These are phyloP conservation scores for Uromys caudimaculatus DNA, from an alignment of 2,797 vertebrate genomes.

Conservation along the genomic window DNA sequence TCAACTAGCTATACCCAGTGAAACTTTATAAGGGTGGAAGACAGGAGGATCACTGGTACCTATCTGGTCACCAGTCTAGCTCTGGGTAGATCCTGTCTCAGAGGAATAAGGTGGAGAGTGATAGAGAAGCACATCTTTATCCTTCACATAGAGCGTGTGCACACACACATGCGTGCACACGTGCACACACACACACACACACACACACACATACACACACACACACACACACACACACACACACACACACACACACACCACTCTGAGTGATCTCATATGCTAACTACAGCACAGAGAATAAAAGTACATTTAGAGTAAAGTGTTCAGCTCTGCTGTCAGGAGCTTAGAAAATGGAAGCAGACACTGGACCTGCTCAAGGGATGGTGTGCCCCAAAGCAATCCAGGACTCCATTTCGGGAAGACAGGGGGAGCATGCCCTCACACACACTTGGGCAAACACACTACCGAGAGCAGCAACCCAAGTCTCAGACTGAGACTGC, in stretches of 20 bases:
- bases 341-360: not conserved
- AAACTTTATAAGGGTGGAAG: not conserved
- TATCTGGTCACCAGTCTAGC: not conserved
- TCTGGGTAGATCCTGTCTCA: not conserved
- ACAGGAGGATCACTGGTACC: not conserved
- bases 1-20: not conserved
- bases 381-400: not conserved
- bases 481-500: not conserved
- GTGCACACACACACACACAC: not conserved
- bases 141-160: not conserved
- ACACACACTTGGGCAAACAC: not conserved
- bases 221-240: not conserved
- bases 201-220: not conserved
- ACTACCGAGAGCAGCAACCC: not conserved
- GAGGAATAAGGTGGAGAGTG: not conserved
- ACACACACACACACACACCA: not conserved
- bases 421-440: not conserved
- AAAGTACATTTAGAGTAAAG: not conserved
- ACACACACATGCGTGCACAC: not conserved
- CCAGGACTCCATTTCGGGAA: too few species aligned
- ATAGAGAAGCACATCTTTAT: not conserved
- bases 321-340: not conserved
- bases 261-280: not conserved
- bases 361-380: not conserved
- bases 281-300: not conserved